Conservation (phyloP, 2,888 invertebrate species). For the Magallana nippona region DNA sequence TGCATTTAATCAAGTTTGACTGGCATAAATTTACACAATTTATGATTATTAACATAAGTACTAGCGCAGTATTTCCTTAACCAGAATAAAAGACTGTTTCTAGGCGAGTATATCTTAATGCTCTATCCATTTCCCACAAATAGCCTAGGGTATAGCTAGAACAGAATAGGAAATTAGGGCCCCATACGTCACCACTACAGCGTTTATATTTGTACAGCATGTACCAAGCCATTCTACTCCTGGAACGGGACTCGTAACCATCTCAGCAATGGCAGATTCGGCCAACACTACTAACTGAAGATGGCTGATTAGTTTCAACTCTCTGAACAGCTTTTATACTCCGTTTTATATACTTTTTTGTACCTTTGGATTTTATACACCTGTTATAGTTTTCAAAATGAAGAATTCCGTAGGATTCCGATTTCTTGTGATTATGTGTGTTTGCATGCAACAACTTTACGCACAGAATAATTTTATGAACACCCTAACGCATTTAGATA, state of each 20-base stretch:
- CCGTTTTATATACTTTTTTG: not conserved
- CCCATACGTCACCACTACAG: not conserved
- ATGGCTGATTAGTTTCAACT: not conserved
- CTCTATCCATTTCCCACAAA: conserved; percentile 9
- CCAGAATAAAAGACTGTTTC: not conserved
- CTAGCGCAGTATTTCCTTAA: not conserved
- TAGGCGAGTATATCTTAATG: not conserved
- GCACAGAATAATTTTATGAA: conserved; percentile 9
- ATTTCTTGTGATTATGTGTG: conserved; percentile 11
- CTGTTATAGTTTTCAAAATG: conserved; percentile 13
- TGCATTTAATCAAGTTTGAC: conserved; percentile 5
- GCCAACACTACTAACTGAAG: conserved; percentile 8
- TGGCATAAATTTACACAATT: conserved; percentile 6
- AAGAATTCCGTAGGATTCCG: conserved; percentile 14
- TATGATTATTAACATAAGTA: conserved; percentile 18
- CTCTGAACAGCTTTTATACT: not conserved
- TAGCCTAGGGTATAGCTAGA: conserved; percentile 16
- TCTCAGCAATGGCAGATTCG: conserved; percentile 6
- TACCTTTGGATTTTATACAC: conserved; percentile 16
- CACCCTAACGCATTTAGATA: conserved; percentile 39
- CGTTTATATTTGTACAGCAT: conserved; percentile 1
- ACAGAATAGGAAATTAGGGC: conserved; percentile 14
- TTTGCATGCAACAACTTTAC: conserved; percentile 2
- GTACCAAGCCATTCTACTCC: not conserved
- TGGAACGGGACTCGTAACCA: not conserved